phyloP scores from a whole-genome alignment of 1,140 invertebrate species.

The Eurosta solidaginis region DNA sequence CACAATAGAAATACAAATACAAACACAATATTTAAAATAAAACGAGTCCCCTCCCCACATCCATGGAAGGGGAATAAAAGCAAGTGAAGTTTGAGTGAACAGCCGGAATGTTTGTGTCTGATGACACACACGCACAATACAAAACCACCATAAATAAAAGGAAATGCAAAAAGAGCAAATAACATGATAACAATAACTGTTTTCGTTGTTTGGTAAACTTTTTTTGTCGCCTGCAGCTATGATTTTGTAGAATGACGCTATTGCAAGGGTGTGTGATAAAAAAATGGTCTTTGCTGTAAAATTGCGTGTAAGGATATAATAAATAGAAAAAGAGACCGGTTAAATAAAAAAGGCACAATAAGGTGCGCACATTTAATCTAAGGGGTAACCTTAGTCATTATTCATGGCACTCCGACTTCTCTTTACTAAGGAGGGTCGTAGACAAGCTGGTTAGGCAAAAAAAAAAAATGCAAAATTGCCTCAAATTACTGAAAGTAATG shows the following conservation, averaged over 20 bases:
- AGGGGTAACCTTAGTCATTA: conserved; percentile 22
- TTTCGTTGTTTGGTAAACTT: neutral
- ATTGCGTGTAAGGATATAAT: too few relatives aligned
- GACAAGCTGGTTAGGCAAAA: neutral
- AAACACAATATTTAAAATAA: neutral
- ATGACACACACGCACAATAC: neutral
- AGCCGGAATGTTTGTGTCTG: neutral
- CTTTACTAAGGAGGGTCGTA: neutral
- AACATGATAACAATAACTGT: neutral
- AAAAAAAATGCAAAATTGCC: conserved; percentile 4
- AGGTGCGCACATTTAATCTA: neutral
- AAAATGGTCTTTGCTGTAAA: neutral
- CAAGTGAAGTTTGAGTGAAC: neutral
- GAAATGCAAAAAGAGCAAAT: neutral
- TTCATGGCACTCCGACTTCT: neutral
- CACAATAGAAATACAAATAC: too few relatives aligned
- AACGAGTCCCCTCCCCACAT: too few relatives aligned
- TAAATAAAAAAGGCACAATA: neutral
- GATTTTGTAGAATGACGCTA: too few relatives aligned
- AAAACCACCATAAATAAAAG: neutral
- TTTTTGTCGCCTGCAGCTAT: neutral
- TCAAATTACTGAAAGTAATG: neutral
- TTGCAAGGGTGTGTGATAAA: too few relatives aligned
- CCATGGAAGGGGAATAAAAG: neutral
- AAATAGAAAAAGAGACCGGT: too few relatives aligned